Evolutionary conservation across 2,797 vertebrate species (phyloP).

Genomic region (Furcifer pardalis): DNA sequence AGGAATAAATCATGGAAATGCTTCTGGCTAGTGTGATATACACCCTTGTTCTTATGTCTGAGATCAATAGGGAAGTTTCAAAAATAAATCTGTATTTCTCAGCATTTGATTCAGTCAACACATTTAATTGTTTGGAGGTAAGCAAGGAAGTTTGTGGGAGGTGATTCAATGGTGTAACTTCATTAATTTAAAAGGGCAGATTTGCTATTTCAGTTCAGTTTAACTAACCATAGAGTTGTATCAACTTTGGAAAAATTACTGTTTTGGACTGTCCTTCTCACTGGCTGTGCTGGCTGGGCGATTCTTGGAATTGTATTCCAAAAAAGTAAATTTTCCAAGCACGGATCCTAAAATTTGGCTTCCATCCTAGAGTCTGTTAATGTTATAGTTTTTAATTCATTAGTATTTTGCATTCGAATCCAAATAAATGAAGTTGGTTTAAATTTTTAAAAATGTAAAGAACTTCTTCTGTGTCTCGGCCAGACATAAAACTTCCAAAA

Average conservation of each 20-base stretch:
- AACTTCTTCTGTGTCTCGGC: neutral
- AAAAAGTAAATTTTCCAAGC: too few relatives aligned
- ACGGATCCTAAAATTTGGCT: too few relatives aligned
- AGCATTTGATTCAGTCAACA: neutral
- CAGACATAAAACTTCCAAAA: too few relatives aligned
- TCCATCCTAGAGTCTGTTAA: too few relatives aligned
- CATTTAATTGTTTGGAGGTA: conserved; percentile 36
- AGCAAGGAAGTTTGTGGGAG: conserved; percentile 8
- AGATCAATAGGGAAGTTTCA: neutral
- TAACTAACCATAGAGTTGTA: too few relatives aligned
- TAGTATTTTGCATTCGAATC: neutral
- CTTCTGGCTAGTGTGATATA: too few relatives aligned
- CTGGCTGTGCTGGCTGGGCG: too few relatives aligned
- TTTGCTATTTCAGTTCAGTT: too few relatives aligned
- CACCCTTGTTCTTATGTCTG: neutral
- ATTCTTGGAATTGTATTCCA: too few relatives aligned
- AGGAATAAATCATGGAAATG: neutral
- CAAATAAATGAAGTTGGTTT: neutral
- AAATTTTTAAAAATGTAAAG: neutral
- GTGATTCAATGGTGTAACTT: conserved; percentile 31
- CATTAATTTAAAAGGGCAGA: neutral
- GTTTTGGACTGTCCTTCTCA: too few relatives aligned
- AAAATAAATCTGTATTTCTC: neutral
- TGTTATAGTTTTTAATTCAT: too few relatives aligned
- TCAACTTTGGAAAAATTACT: too few relatives aligned